phyloP scores from a whole-genome alignment of 2,888 invertebrate species.

The Oasisia sp. region DNA sequence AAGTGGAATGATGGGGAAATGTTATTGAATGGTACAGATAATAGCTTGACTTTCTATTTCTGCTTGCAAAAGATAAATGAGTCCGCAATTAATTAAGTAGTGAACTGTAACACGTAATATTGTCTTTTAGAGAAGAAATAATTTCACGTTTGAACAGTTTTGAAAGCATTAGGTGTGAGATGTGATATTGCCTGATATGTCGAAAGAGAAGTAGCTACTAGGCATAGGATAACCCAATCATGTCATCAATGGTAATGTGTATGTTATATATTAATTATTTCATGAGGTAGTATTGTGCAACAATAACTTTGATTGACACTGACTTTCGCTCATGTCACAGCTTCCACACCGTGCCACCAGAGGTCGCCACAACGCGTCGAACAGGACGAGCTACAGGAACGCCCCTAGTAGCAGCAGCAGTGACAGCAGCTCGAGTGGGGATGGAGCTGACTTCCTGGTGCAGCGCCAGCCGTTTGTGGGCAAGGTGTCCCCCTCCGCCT shows the following conservation, averaged over 20 bases:
- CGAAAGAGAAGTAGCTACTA: too few relatives aligned
- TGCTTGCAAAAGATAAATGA: background rate
- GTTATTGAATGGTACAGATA: background rate
- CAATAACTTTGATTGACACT: background rate
- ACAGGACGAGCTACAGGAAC: constrained; percentile 26
- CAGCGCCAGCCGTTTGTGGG: background rate
- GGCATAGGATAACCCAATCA: background rate
- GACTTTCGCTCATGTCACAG: background rate
- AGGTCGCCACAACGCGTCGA: background rate
- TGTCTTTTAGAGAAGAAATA: background rate
- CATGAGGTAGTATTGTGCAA: background rate
- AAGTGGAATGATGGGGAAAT: background rate
- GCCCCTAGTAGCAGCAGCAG: constrained; percentile 4
- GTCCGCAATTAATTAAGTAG: background rate
- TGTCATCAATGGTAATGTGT: background rate
- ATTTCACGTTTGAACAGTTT: background rate
- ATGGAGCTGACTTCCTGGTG: background rate
- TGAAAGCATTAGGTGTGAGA: too few relatives aligned
- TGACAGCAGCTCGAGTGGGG: background rate
- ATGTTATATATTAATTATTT: background rate
- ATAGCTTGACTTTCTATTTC: background rate
- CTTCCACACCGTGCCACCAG: constrained; percentile 19
- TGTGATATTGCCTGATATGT: too few relatives aligned
- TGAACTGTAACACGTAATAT: background rate
- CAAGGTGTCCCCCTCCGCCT: background rate